Conservation (phyloP, 2,113 vertebrate species). For the Daphoenositta chrysoptera region DNA sequence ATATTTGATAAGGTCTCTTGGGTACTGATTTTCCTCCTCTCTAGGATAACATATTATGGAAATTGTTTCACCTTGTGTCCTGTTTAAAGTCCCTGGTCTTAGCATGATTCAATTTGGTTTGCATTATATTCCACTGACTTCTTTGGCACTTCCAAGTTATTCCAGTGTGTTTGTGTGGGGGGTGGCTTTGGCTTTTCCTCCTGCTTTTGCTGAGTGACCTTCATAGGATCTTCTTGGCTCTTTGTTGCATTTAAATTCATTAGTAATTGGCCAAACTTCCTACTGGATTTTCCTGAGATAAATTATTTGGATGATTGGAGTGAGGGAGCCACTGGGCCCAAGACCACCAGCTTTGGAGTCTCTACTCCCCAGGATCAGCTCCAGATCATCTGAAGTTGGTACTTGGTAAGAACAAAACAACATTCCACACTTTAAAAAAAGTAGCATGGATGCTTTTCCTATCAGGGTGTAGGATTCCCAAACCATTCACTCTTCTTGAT, state of each 20-base stretch:
- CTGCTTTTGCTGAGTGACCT: background rate
- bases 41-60: background rate
- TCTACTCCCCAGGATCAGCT: background rate
- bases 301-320: background rate
- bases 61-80: conserved; percentile 22
- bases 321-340: background rate
- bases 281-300: background rate
- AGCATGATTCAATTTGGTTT: background rate
- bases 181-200: background rate
- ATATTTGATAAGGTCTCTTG: background rate
- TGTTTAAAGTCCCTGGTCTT: background rate
- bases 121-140: background rate
- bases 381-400: background rate
- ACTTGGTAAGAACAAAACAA: background rate
- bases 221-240: background rate
- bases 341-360: background rate
- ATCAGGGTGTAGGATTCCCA: background rate
- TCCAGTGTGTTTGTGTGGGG: background rate
- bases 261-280: background rate
- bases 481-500: background rate
- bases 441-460: background rate
- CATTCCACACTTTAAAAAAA: background rate
- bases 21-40: background rate
- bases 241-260: background rate
- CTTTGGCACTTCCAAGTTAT: background rate